phyloP scores from a whole-genome alignment of 2,113 vertebrate genomes.

The Pavo muticus region DNA sequence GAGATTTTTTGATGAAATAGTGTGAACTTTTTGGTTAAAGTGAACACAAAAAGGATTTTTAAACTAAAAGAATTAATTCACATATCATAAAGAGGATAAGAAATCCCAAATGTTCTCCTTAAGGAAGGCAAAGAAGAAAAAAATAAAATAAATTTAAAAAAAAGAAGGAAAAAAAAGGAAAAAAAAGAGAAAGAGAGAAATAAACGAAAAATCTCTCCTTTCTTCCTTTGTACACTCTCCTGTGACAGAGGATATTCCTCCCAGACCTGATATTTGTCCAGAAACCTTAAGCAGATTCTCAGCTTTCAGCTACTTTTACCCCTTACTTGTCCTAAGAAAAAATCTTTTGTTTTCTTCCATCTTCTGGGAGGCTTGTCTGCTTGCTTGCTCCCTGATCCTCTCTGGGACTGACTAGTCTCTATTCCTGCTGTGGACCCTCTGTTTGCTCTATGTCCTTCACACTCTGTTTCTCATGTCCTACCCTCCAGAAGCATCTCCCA shows the following conservation, averaged over 20 bases:
- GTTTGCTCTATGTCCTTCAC: conserved; percentile 6
- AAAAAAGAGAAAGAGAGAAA: not conserved
- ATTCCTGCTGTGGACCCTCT: not conserved
- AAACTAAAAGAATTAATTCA: not conserved
- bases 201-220: not conserved
- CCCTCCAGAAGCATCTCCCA: not conserved
- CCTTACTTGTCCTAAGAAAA: not conserved
- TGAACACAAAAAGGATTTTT: not conserved
- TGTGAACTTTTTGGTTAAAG: not conserved
- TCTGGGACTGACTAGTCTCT: not conserved
- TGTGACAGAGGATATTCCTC: not conserved
- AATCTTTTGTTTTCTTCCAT: not conserved
- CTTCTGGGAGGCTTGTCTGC: not conserved
- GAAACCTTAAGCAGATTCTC: not conserved
- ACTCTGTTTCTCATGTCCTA: not conserved
- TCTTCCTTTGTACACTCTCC: not conserved
- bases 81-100: not conserved
- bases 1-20: not conserved
- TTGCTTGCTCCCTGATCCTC: not conserved
- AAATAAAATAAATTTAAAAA: not conserved
- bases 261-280: not conserved
- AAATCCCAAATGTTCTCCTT: not conserved
- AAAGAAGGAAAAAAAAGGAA: too few relatives aligned
- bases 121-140: not conserved
- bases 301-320: not conserved